Evolutionary conservation across 1,140 invertebrate species (phyloP).

Genomic region (Platorchestia sp.): DNA sequence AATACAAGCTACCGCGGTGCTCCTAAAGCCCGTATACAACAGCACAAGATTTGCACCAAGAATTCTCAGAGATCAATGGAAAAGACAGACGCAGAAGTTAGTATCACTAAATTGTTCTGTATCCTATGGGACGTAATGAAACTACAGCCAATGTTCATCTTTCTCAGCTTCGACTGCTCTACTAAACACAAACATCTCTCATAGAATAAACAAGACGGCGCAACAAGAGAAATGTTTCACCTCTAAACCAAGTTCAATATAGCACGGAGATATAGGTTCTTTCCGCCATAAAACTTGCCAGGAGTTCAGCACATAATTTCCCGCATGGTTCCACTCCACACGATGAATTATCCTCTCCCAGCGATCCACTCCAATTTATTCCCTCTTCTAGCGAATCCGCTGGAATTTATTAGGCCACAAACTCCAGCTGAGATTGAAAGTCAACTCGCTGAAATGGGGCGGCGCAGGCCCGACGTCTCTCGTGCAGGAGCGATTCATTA

Average conservation of each 20-base stretch:
- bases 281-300: not conserved
- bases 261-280: not conserved
- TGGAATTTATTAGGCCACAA: conserved; percentile 1
- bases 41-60: too few relatives aligned
- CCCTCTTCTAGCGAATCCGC: not conserved
- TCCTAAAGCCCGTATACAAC: too few relatives aligned
- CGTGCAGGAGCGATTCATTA: not conserved
- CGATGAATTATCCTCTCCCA: not conserved
- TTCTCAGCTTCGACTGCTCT: not conserved
- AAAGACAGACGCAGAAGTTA: not conserved
- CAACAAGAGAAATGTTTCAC: not conserved
- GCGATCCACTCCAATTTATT: not conserved
- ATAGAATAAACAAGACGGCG: not conserved
- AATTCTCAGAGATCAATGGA: too few relatives aligned
- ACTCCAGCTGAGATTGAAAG: not conserved
- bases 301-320: not conserved
- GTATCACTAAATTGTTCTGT: not conserved
- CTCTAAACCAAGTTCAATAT: not conserved
- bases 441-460: not conserved
- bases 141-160: not conserved
- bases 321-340: not conserved
- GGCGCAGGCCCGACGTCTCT: not conserved
- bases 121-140: not conserved
- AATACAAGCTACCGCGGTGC: too few relatives aligned
- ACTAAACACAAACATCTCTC: not conserved